Conservation (phyloP, 1,140 invertebrate genomes). For the Megalopta genalis region DNA sequence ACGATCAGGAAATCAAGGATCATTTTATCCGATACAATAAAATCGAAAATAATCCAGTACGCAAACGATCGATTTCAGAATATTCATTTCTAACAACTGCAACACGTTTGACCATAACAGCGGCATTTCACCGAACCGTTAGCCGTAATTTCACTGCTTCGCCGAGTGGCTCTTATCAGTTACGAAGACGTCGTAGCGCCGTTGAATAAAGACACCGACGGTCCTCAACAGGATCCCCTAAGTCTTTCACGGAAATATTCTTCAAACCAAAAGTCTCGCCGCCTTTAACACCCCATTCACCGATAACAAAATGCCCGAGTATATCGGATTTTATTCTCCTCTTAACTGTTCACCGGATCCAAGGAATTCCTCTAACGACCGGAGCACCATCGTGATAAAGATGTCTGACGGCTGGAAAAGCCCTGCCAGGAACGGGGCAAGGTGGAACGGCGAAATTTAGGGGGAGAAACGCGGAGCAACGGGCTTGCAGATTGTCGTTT, state of each 20-base stretch:
- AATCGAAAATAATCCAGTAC: no score
- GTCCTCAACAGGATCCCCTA: background rate
- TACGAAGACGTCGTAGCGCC: no score
- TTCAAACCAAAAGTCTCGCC: background rate
- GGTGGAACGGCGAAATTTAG: constrained; percentile 6
- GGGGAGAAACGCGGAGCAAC: background rate
- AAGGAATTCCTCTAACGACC: constrained; percentile 7
- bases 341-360: constrained; percentile 5
- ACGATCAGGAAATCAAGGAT: no score
- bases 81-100: no score
- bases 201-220: background rate
- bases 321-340: constrained; percentile 11
- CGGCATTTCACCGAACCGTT: background rate
- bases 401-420: constrained; percentile 16
- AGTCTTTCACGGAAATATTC: background rate
- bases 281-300: background rate
- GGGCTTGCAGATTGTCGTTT: background rate
- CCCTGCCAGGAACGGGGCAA: background rate
- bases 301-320: constrained; percentile 12
- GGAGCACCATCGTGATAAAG: background rate
- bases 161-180: background rate
- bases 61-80: no score
- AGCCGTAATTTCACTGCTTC: background rate
- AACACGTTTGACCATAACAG: background rate
- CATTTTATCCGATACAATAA: no score